Conservation (phyloP, 1,140 invertebrate genomes). For the Formica selysi region DNA sequence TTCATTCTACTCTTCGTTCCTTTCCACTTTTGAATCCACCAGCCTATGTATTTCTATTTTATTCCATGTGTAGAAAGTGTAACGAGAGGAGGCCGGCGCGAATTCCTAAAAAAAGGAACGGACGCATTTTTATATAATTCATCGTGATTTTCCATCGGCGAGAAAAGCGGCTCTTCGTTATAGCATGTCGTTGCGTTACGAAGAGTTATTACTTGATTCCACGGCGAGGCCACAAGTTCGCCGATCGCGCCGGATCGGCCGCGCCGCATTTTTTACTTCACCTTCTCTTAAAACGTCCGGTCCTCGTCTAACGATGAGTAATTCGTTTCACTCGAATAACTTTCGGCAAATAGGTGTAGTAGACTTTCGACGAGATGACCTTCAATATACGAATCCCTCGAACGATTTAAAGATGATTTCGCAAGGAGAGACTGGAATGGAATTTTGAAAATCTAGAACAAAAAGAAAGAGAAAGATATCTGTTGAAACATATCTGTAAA, state of each 20-base stretch:
- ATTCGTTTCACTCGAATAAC: neutral
- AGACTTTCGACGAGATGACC: neutral
- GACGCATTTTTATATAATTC: neutral
- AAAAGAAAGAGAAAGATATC: too few relatives aligned
- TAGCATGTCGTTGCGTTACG: neutral
- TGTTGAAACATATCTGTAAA: too few relatives aligned
- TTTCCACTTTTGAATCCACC: neutral
- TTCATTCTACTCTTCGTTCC: neutral
- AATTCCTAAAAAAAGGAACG: too few relatives aligned
- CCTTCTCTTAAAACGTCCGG: neutral
- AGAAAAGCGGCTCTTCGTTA: neutral
- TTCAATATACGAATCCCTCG: neutral
- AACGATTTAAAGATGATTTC: neutral
- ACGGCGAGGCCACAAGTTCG: slow-evolving; percentile 6
- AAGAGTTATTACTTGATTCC: neutral
- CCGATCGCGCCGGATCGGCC: too few relatives aligned
- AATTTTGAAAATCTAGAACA: neutral
- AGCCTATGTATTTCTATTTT: neutral
- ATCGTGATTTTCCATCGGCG: slow-evolving; percentile 34
- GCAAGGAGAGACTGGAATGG: neutral
- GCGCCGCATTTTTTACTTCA: neutral
- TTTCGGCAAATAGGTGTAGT: neutral
- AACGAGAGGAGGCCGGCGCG: too few relatives aligned
- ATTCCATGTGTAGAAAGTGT: neutral
- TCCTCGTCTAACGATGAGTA: neutral